Evolutionary conservation across 2,113 vertebrate species (phyloP).

Genomic region (Poeciliopsis retropinna): DNA sequence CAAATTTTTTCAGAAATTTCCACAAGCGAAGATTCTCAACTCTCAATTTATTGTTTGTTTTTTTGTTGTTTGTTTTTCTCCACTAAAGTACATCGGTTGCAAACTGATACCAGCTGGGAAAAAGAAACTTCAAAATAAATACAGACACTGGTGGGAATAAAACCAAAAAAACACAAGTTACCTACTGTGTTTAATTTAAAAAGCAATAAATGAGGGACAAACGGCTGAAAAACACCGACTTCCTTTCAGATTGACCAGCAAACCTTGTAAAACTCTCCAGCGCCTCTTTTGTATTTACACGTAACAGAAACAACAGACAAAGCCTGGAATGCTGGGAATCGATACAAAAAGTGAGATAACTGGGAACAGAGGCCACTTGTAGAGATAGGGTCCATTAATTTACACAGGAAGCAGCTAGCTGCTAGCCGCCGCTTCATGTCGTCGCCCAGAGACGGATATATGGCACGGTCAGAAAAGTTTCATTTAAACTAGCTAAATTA

Average conservation of each 20-base stretch:
- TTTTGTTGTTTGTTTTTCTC: not conserved
- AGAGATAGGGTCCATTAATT: conserved; percentile 89
- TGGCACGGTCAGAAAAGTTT: conserved; percentile 86
- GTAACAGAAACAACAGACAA: conserved; percentile 68
- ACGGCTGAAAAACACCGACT: conserved; percentile 40
- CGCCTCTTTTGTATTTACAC: conserved; percentile 70
- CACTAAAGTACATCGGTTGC: conserved; percentile 63
- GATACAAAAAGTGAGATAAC: conserved; percentile 77
- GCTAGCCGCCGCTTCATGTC: conserved; percentile 91
- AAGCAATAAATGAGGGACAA: conserved; percentile 42
- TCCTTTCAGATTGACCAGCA: conserved; percentile 72
- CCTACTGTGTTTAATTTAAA: conserved; percentile 55
- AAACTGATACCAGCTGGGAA: conserved; percentile 66
- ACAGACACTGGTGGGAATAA: conserved; percentile 56
- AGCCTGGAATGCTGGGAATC: conserved; percentile 77
- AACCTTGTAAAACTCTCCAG: conserved; percentile 63
- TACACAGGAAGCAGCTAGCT: conserved; percentile 94
- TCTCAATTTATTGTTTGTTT: not conserved
- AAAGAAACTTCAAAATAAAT: conserved; percentile 61
- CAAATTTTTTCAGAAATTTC: too few relatives aligned
- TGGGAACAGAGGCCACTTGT: conserved; percentile 84
- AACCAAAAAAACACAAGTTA: conserved; percentile 12
- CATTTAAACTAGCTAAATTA: conserved; percentile 77
- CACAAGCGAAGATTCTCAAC: not conserved
- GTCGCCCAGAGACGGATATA: conserved; percentile 92